These are phyloP conservation scores for Chanos chanos DNA, from an alignment of 2,797 vertebrate genomes.

Conservation along the genomic window DNA sequence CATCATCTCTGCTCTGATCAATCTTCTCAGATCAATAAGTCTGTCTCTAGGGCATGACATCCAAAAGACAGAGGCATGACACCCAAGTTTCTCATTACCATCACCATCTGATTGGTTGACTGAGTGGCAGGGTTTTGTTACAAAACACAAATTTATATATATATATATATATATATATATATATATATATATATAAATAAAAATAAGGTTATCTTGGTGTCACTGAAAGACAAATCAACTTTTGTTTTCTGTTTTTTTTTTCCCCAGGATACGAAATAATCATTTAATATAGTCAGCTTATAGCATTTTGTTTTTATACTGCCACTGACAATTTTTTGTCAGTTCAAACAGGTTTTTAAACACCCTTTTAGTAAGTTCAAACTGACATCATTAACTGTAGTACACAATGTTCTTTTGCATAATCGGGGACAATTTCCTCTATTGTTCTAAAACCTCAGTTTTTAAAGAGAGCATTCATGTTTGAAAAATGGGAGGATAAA, in stretches of 20 bases:
- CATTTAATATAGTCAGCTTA: no score
- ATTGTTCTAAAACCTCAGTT: slow-evolving; percentile 46
- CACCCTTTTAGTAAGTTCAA: no score
- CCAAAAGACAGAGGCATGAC: slow-evolving; percentile 51
- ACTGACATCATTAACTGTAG: slow-evolving; percentile 6
- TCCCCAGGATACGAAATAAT: no score
- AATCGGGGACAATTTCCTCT: slow-evolving; percentile 38
- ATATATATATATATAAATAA: not conserved
- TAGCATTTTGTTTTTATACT: no score
- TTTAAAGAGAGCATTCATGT: slow-evolving; percentile 59
- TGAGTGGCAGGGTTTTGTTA: slow-evolving; percentile 32
- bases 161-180: not conserved
- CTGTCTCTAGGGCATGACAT: slow-evolving; percentile 67
- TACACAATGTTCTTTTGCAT: slow-evolving; percentile 43
- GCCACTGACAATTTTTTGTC: no score
- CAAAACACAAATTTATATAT: slow-evolving; percentile 30
- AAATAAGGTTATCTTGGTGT: no score
- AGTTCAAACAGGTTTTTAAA: no score
- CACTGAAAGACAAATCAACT: not conserved
- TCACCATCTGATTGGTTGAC: slow-evolving; percentile 61
- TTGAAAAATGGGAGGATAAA: slow-evolving; percentile 51
- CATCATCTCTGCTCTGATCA: slow-evolving; percentile 71
- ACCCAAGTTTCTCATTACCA: slow-evolving; percentile 64
- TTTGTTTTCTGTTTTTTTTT: slow-evolving; percentile 22
- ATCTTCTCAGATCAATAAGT: slow-evolving; percentile 70